Percentiles rank a stretch among this genome's conserved stretches.
Evolutionary conservation across 2,797 vertebrate species (phyloP).

Genomic region (Chlorospingus flavigularis): DNA sequence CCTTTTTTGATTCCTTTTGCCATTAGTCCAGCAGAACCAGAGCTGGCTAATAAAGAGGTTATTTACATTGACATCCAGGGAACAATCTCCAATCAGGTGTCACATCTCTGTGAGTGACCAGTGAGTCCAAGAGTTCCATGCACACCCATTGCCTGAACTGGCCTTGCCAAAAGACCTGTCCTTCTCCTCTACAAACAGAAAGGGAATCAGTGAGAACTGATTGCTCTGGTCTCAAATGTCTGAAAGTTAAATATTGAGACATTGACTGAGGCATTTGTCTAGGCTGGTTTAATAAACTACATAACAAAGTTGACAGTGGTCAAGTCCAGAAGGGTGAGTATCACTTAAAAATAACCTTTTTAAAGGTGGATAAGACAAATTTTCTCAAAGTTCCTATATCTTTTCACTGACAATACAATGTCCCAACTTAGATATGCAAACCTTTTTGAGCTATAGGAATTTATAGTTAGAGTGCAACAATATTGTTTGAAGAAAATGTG

Average conservation of each 20-base stretch:
- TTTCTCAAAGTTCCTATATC: not conserved
- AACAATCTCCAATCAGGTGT: not conserved
- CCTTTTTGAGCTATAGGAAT: not conserved
- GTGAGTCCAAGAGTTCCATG: not conserved
- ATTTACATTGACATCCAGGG: not conserved
- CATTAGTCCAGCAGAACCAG: not conserved
- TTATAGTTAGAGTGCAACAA: not conserved
- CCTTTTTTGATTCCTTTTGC: not conserved
- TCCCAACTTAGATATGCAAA: not conserved
- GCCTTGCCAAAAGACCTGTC: not conserved
- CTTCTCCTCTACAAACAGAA: not conserved
- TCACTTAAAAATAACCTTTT: not conserved
- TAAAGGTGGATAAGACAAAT: not conserved
- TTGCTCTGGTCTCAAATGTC: not conserved
- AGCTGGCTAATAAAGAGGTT: not conserved
- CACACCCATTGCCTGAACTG: no score
- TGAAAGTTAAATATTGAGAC: not conserved
- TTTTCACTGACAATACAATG: not conserved
- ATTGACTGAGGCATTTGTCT: not conserved
- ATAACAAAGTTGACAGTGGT: not conserved
- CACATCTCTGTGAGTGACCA: fast-evolving
- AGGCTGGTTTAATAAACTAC: fast-evolving
- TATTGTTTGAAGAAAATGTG: not conserved
- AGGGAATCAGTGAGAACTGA: not conserved
- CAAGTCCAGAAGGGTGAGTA: not conserved